Conservation (phyloP, 2,113 vertebrate species). For the Podarcis cretensis region DNA sequence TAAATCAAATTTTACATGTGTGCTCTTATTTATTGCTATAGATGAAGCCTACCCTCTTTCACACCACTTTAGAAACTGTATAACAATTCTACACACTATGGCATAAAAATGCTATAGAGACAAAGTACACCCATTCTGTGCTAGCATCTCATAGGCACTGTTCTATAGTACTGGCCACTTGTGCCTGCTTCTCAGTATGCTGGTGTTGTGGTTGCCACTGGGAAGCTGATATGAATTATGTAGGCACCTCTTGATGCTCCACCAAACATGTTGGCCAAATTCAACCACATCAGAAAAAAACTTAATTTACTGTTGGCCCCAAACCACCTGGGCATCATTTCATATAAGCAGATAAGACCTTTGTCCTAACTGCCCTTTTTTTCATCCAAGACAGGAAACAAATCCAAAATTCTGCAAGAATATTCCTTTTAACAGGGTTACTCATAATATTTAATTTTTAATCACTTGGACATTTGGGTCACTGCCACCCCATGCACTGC, state of each 20-base stretch:
- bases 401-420: background rate
- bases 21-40: background rate
- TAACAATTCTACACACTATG: background rate
- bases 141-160: background rate
- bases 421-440: background rate
- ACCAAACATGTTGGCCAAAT: background rate
- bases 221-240: no score
- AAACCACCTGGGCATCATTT: background rate
- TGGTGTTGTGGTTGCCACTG: background rate
- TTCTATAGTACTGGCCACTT: background rate
- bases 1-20: background rate
- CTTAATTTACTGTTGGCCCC: no score
- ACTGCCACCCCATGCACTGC: no score
- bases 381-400: background rate
- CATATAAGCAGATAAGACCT: background rate
- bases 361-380: background rate
- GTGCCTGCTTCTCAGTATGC: background rate
- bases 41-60: background rate
- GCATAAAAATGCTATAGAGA: background rate
- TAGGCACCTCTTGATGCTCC: no score
- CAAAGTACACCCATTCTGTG: background rate
- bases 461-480: background rate
- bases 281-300: background rate
- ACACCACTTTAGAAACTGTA: background rate
- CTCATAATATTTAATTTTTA: background rate